Conservation (phyloP, 2,888 invertebrate species). For the Coleophora deauratella region DNA sequence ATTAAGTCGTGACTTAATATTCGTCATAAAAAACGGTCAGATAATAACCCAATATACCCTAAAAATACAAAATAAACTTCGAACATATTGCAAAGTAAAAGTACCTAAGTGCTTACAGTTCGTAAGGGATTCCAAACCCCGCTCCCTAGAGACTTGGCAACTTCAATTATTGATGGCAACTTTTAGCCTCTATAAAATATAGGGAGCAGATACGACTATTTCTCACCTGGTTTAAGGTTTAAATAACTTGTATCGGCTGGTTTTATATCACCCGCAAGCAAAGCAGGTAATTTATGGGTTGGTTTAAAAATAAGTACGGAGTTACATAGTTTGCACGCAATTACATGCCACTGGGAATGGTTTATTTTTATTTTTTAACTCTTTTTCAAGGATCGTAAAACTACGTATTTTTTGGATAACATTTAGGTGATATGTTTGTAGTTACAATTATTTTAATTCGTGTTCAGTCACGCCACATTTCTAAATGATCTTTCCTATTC, state of each 20-base stretch:
- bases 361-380: too few species aligned
- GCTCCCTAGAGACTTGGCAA: slow-evolving; percentile 48
- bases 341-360: too few species aligned
- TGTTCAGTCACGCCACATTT: too few species aligned
- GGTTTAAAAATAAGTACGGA: slow-evolving; percentile 12
- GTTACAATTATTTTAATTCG: too few species aligned
- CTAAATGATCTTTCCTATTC: too few species aligned
- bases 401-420: too few species aligned
- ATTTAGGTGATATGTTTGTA: too few species aligned
- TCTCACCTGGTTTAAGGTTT: slow-evolving; percentile 56
- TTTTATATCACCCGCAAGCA: slow-evolving; percentile 8
- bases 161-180: slow-evolving; percentile 72
- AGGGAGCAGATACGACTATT: slow-evolving; percentile 49
- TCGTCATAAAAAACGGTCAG: too few species aligned
- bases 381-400: too few species aligned
- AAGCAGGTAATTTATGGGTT: slow-evolving; percentile 17
- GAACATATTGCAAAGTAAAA: slow-evolving; percentile 15
- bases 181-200: slow-evolving; percentile 68
- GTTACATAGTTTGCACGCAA: background rate
- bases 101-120: slow-evolving; percentile 9
- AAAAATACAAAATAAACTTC: background rate
- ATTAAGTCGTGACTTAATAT: too few species aligned
- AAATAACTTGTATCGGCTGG: slow-evolving; percentile 36
- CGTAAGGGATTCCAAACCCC: slow-evolving; percentile 47
- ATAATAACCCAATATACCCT: too few species aligned